Base-by-base conservation (phyloP, 2,888 invertebrate species). In the Macrophya alboannulata region DNA sequence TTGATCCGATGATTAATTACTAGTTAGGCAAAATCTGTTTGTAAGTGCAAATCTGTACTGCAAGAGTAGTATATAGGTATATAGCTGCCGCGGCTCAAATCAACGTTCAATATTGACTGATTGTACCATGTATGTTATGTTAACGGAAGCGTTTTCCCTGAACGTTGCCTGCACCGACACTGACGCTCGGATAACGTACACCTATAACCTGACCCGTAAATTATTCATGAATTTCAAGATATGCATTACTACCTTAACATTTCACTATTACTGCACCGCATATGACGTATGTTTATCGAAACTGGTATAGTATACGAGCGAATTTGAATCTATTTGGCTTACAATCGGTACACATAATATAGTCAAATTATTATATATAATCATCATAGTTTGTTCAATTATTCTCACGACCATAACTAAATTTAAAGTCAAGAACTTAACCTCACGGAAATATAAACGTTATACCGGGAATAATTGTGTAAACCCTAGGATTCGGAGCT, bases 221-320 rank as follows among this genome's bases (percentile, higher is more conserved):
- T 81, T 81, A 81, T 81, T 81, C 81, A 81, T 81, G 81, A 62
- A 62, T 81, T 81, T 81, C 81, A 40, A 81, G 62, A 81, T 62
- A 74, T 74, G 72, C 43, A 81, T 81, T 81, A 43, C 40, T 81
- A 43, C 40, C 81, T 81, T 25, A 81, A 81, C 81, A 43, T 81
- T 62, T 43, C 62, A 81, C 21, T 25, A 51, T 12, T 15, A 15
- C 12, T 15, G 25, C 12, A 31, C 8, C 45, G 21, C n/a, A n/a
- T n/a, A 62, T 45, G 45, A 74, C 74, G 74, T 45, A 15, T 74
- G 74, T 21, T 21, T 48, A 37, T 17, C n/a, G 51, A 15, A 37
- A 17, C 45, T 9, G 12, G 45, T 40, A n/a, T n/a, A 72, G 68
- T 1, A 15, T 25, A n/a, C 10, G n/a, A 55, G 15, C 55, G 55